phyloP scores from a whole-genome alignment of 2,113 vertebrate species.

The Menidia beryllina region DNA sequence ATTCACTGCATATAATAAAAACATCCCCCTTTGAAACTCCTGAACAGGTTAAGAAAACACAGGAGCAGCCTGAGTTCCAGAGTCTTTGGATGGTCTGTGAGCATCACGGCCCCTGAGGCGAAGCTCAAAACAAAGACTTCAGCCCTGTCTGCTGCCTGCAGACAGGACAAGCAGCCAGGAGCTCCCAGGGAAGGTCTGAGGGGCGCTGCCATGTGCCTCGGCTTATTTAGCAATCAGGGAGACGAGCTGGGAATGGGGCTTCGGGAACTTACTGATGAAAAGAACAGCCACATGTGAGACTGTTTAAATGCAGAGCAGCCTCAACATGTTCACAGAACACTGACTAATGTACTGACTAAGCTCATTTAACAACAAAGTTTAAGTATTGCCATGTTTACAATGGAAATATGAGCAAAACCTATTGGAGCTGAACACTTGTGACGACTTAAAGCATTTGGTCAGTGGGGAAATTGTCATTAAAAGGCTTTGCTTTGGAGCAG shows the following conservation, averaged over 20 bases:
- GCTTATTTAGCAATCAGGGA: constrained; percentile 56
- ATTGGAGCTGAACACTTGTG: no score
- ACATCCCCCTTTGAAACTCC: constrained; percentile 18
- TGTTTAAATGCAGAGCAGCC: neutral
- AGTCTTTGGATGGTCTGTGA: constrained; percentile 40
- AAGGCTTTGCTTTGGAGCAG: no score
- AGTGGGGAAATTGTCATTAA: no score
- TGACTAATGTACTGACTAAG: neutral
- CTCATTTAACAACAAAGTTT: no score
- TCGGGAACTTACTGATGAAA: constrained; percentile 19
- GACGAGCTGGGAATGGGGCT: constrained; percentile 23
- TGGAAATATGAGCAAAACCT: no score
- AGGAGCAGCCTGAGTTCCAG: constrained; percentile 4
- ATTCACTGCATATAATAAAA: constrained; percentile 12
- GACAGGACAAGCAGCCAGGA: constrained; percentile 52
- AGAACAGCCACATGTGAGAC: constrained; percentile 6
- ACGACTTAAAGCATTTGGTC: no score
- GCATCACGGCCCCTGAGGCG: constrained; percentile 36
- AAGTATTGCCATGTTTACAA: no score
- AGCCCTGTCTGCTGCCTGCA: constrained; percentile 48
- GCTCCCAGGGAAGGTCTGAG: constrained; percentile 51
- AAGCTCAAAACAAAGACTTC: constrained; percentile 40
- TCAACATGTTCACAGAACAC: neutral
- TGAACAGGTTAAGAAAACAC: constrained; percentile 44
- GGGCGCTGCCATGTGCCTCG: constrained; percentile 54